Evolutionary conservation across 2,797 vertebrate species (phyloP), one percentile per base, ranked within the genome.

Genomic region (Cygnus olor): DNA sequence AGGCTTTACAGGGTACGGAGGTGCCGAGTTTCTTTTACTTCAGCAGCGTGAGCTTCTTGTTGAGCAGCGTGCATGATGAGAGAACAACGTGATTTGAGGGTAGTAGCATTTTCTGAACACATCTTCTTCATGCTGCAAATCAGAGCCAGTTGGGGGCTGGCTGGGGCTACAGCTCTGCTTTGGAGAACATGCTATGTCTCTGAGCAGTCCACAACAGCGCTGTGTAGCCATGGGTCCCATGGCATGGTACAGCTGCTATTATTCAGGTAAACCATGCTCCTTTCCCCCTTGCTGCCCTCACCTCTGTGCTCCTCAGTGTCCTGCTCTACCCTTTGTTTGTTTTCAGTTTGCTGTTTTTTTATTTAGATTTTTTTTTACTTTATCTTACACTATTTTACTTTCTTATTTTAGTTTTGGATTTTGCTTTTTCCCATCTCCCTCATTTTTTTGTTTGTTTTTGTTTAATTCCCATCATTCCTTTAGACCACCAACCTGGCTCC

Each of bases 401-500:
- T 74, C 81, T 95, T 91, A 57, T 79, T 94, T 96, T 87, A 65
- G 94, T 94, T 85, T 96, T 95, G 85, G 69, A 74, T 91, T 94
- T 96, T 44, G 25, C 81, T 92, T 94, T 95, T 96, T 90, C 94
- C 93, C 97, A 95, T 96, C 95, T 85, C 97, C 98, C 96, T 98
- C 98, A 98, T 98, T 97, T 97, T 97, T 97, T 97, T 97, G 96
- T 97, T 98, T 98, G 96, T 98, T 98, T 98, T 98, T 98, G 97
- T 99, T 98, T 97, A 98, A 97, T 98, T 98, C 98, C 98, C 98
- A 27, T 98, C 98, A 97, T 98, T 98, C 98, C 98, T 99, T 98
- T 98, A 99, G 99, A 98, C 98, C 98, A 98, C 98, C 98, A 98
- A 98, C 98, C 98, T 99, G 98, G 98, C 98, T 99, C 98, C 99